These are phyloP conservation scores for Marmota monax DNA, from an alignment of 2,113 vertebrate genomes.

Conservation along the genomic window DNA sequence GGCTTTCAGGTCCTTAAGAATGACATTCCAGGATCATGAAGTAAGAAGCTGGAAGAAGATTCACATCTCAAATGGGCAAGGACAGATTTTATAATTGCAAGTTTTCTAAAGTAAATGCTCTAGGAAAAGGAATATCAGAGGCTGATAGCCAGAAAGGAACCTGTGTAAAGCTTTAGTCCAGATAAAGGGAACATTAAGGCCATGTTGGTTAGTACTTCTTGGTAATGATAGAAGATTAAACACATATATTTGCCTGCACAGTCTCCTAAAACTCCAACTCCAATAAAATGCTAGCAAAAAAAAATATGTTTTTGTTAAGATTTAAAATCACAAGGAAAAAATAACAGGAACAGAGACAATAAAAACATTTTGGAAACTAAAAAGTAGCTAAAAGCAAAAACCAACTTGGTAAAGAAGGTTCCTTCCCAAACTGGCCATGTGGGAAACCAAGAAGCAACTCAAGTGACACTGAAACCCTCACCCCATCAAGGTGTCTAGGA, in stretches of 20 bases:
- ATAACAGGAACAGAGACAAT: neutral
- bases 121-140: neutral
- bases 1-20: neutral
- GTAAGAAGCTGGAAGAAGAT: neutral
- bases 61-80: neutral
- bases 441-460: neutral
- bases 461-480: neutral
- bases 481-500: neutral
- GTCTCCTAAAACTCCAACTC: neutral
- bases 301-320: constrained; percentile 22
- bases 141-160: neutral
- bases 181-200: neutral
- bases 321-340: neutral
- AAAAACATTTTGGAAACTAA: neutral
- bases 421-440: neutral
- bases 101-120: constrained; percentile 3
- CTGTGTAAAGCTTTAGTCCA: neutral
- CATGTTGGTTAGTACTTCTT: neutral
- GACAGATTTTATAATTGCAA: neutral
- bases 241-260: neutral
- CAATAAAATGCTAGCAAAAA: neutral
- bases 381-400: neutral
- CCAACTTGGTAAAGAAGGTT: neutral
- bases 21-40: neutral
- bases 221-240: neutral